Percentiles rank a stretch among this genome's conserved stretches.
These are phyloP conservation scores for Cryptophagus acutangulus DNA, from an alignment of 2,888 invertebrate genomes.

Conservation along the genomic window DNA sequence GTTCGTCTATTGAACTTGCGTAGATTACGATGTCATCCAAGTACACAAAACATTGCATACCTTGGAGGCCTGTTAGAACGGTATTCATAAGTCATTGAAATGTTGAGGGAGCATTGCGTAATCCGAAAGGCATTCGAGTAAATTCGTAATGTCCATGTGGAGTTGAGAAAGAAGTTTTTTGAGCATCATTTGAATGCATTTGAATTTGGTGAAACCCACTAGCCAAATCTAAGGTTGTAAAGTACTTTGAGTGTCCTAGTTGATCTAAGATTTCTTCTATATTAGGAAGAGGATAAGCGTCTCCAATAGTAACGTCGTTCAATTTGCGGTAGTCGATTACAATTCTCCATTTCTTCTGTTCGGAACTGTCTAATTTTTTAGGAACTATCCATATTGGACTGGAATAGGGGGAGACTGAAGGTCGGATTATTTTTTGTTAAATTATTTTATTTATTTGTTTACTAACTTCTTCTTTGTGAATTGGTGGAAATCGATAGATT, in stretches of 20 bases:
- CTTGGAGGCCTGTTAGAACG: too few species aligned
- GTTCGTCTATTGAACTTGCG: too few species aligned
- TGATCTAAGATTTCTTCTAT: conserved; percentile 30
- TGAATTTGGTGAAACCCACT: conserved; percentile 17
- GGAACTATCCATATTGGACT: conserved; percentile 30
- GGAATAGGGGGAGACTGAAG: conserved; percentile 11
- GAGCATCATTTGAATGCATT: conserved; percentile 12
- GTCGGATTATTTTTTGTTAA: conserved; percentile 13
- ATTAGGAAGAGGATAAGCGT: conserved; percentile 5
- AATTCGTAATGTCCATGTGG: conserved; percentile 14
- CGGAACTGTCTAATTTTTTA: conserved; percentile 14
- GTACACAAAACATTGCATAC: too few species aligned
- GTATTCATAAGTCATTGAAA: conserved; percentile 26
- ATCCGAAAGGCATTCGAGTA: conserved; percentile 16
- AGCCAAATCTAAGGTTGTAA: conserved; percentile 23
- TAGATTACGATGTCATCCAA: too few species aligned
- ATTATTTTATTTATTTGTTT: conserved; percentile 13
- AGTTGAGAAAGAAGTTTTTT: conserved; percentile 16
- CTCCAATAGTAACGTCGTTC: conserved; percentile 4
- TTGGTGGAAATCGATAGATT: too few species aligned
- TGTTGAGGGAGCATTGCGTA: conserved; percentile 20
- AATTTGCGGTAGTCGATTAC: conserved; percentile 18
- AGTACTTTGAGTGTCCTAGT: conserved; percentile 23
- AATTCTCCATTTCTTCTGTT: conserved; percentile 15
- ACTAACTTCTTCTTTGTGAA: too few species aligned